Evolutionary conservation across 2,797 vertebrate genomes (phyloP), one percentile per base, ranked within the genome.

Genomic region (Mus caroli): DNA sequence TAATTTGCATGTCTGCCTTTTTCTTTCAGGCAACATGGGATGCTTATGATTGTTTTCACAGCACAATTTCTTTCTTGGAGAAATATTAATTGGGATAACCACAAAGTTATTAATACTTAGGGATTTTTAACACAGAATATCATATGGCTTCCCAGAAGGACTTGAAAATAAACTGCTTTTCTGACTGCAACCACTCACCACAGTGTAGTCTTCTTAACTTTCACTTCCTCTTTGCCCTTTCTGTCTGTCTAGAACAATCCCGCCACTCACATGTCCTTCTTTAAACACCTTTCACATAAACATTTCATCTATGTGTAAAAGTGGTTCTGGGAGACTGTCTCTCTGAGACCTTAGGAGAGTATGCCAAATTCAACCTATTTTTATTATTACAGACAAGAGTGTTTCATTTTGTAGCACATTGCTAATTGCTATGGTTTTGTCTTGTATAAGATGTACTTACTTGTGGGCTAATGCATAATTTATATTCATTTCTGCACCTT

Each of bases 41-140:
- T 76, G 54, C 24, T 92, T 92, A 75, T 77, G 60, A 90, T 77
- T 93, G 96, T 92, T 96, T 91, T 95, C 52, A 91, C 80, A 43
- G n/a, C 73, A 50, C 31, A 94, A 52, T 64, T 92, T 92, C 52
- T 86, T 96, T 88, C 62, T 91, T 97, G 14, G 76, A 28, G 50
- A 46, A 86, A 64, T 90, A 88, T 62, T 89, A 90, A 50, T 79
- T 89, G 40, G 58, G 43, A 22, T 79, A 92, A 71, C 64, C 62
- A 12, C 4, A 4, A 91, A 11, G 8, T 58, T 76, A n/a, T 80
- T 62, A 90, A 78, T 93, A 75, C 28, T 54, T 88, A 54, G 11
- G 14, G 31, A 37, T 69, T 96, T 95, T 94, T 62, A 77, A 91
- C 28, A 94, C 7, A 28, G 24, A 78, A 19, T 90, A 69, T 84